phyloP scores from a whole-genome alignment of 2,113 vertebrate genomes.

The Caloenas nicobarica region DNA sequence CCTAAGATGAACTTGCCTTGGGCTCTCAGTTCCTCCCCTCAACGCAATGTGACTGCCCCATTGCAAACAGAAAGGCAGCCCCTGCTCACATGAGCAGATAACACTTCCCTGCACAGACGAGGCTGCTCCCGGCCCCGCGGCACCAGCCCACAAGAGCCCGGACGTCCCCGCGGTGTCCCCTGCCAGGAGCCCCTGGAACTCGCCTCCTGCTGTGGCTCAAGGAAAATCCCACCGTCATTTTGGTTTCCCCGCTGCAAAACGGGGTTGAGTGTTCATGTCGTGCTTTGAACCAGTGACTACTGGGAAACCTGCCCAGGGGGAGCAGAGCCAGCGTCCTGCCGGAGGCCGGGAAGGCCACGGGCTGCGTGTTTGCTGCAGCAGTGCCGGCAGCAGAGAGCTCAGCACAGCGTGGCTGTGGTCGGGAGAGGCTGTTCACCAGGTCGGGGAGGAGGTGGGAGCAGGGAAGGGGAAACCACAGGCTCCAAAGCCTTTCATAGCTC shows the following conservation, averaged over 20 bases:
- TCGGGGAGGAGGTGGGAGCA: neutral
- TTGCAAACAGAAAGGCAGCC: neutral
- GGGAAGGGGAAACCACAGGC: neutral
- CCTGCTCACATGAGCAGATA: neutral
- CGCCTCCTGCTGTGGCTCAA: neutral
- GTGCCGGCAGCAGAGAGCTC: neutral
- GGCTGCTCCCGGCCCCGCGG: fast-evolving
- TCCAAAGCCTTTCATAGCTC: neutral
- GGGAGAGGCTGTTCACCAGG: neutral
- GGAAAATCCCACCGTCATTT: neutral
- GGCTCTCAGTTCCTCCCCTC: neutral
- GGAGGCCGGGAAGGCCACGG: fast-evolving
- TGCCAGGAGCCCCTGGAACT: fast-evolving
- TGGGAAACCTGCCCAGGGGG: fast-evolving
- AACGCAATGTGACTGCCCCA: fast-evolving
- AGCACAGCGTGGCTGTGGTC: fast-evolving
- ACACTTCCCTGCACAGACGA: fast-evolving
- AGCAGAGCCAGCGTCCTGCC: neutral
- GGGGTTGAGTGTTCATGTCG: fast-evolving
- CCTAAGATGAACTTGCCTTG: neutral
- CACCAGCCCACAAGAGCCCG: fast-evolving
- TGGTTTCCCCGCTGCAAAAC: neutral
- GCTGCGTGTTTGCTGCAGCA: neutral
- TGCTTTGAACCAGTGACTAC: neutral
- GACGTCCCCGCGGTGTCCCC: fast-evolving